These are phyloP conservation scores for Alosa sapidissima DNA, from an alignment of 2,797 vertebrate genomes.

Conservation along the genomic window DNA sequence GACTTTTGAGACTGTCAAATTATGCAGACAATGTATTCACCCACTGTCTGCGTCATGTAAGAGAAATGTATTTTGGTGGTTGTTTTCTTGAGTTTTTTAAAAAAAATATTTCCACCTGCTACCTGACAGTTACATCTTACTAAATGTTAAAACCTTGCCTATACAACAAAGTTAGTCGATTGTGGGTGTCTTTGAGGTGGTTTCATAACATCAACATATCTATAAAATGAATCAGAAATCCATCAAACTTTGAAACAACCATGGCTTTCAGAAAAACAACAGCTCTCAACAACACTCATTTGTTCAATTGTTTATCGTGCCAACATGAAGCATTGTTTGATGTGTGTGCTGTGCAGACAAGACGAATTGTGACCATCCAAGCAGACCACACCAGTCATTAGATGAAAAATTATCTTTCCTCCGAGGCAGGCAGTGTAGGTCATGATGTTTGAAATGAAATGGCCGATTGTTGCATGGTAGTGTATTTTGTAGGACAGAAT, in stretches of 20 bases:
- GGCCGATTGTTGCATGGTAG: neutral
- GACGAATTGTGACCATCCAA: constrained; percentile 59
- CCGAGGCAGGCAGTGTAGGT: constrained; percentile 35
- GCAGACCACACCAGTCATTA: constrained; percentile 43
- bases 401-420: constrained; percentile 57
- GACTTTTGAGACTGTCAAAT: neutral
- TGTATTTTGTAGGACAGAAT: neutral
- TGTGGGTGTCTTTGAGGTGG: neutral
- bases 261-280: neutral
- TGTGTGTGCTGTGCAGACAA: constrained; percentile 22
- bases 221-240: neutral
- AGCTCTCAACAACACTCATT: neutral
- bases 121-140: neutral
- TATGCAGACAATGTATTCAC: neutral
- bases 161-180: neutral
- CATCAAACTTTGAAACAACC: neutral
- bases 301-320: neutral
- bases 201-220: neutral
- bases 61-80: neutral
- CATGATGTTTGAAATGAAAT: neutral
- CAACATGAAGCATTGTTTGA: neutral
- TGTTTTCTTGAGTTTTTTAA: neutral
- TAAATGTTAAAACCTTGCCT: too few relatives aligned
- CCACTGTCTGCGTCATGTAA: neutral
- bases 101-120: neutral